phyloP scores from a whole-genome alignment of 2,888 invertebrate genomes.

The Pseudeuparius sepicola region DNA sequence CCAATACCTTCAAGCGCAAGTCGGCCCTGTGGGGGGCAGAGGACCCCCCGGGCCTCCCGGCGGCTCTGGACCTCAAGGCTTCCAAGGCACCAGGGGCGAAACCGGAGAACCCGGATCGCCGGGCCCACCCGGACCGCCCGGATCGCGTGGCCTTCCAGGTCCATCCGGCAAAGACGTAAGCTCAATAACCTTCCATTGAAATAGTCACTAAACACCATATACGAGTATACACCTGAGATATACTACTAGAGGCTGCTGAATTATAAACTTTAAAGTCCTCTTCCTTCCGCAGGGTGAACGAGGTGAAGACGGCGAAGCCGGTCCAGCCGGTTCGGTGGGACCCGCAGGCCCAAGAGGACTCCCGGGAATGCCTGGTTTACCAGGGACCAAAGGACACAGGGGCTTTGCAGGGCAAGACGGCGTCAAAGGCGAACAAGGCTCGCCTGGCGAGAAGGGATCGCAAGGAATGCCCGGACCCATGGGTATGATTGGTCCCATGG shows the following conservation, averaged over 20 bases:
- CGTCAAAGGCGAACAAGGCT: slow-evolving; percentile 70
- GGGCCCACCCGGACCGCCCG: slow-evolving; percentile 49
- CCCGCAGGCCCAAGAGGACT: slow-evolving; percentile 63
- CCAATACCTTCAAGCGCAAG: slow-evolving; percentile 69
- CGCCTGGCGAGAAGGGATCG: slow-evolving; percentile 64
- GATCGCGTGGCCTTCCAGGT: slow-evolving; percentile 58
- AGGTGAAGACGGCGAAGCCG: slow-evolving; percentile 75
- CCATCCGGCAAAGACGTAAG: slow-evolving; percentile 67
- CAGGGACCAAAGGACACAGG: slow-evolving; percentile 74
- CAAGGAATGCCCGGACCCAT: slow-evolving; percentile 56
- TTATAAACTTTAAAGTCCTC: too few relatives aligned
- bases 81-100: slow-evolving; percentile 73
- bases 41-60: slow-evolving; percentile 58
- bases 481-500: slow-evolving; percentile 62
- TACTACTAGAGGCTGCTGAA: too few relatives aligned
- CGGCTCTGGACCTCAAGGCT: slow-evolving; percentile 64
- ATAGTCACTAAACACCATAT: too few relatives aligned
- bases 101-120: slow-evolving; percentile 64
- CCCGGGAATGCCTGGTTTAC: slow-evolving; percentile 66
- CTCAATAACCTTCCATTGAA: too few relatives aligned
- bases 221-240: too few relatives aligned
- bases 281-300: slow-evolving; percentile 57
- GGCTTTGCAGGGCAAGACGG: slow-evolving; percentile 75
- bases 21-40: slow-evolving; percentile 69
- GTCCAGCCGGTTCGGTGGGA: slow-evolving; percentile 60